Evolutionary conservation across 1,140 invertebrate genomes (phyloP).

Genomic region (Saccostrea echinata): DNA sequence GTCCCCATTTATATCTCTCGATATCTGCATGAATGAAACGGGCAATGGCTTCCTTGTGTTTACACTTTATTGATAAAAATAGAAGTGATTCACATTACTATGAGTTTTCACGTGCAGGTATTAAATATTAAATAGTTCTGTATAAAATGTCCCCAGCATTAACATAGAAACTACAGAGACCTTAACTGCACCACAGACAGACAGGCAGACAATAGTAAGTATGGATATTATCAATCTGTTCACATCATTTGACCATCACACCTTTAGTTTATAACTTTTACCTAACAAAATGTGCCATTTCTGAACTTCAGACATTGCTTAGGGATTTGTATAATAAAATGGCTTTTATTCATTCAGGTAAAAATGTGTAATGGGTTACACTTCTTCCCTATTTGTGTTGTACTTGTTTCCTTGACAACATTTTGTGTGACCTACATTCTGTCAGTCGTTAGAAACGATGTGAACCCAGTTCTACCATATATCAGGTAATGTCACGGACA

Average conservation of each 20-base stretch:
- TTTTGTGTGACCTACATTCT: constrained; percentile 36
- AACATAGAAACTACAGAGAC: neutral
- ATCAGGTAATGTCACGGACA: constrained; percentile 4
- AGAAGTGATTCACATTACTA: neutral
- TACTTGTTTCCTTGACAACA: neutral
- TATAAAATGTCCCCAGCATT: neutral
- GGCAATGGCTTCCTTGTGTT: no score
- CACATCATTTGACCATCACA: neutral
- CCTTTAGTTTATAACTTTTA: no score
- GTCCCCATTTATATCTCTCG: no score
- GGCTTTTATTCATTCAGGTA: neutral
- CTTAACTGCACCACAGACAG: no score
- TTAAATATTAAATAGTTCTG: neutral
- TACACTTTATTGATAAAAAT: neutral
- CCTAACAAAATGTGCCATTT: neutral
- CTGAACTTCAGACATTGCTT: no score
- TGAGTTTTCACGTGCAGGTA: neutral
- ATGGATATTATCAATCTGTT: neutral
- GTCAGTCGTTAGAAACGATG: neutral
- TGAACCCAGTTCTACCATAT: constrained; percentile 12
- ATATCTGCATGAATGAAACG: no score
- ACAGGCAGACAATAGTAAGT: neutral
- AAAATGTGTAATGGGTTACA: constrained; percentile 4
- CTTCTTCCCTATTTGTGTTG: constrained; percentile 6
- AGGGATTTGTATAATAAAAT: no score